These are phyloP conservation scores for Chirona hameri DNA, from an alignment of 2,888 invertebrate species.

Conservation along the genomic window DNA sequence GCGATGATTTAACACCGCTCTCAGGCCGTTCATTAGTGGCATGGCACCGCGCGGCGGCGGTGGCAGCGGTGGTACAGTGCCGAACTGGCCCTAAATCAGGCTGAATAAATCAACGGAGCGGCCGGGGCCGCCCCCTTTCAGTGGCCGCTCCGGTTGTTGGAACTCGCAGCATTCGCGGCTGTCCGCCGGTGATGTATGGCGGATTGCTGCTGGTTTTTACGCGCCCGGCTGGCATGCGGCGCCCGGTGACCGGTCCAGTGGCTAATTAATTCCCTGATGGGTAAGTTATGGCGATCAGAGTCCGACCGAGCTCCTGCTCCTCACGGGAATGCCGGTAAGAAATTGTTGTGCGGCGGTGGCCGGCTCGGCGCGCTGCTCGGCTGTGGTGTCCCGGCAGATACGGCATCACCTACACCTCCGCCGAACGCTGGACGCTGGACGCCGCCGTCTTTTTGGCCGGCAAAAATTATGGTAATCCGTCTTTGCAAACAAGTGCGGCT, in stretches of 20 bases:
- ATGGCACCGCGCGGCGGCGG: background rate
- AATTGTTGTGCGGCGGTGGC: background rate
- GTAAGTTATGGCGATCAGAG: background rate
- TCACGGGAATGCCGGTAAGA: background rate
- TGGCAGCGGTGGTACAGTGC: background rate
- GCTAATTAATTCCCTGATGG: background rate
- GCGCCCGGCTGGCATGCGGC: background rate
- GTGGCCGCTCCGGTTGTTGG: conserved; percentile 5
- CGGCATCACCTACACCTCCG: too few species aligned
- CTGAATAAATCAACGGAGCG: background rate
- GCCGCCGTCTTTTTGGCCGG: background rate
- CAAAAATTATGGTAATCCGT: conserved; percentile 29
- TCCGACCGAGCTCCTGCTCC: background rate
- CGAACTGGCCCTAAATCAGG: background rate
- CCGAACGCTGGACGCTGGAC: too few species aligned
- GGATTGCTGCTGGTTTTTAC: background rate
- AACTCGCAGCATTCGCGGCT: background rate
- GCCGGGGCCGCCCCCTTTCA: background rate
- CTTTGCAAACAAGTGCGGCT: conserved; percentile 23
- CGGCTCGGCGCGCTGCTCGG: too few species aligned
- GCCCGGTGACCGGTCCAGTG: background rate
- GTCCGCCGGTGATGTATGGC: background rate
- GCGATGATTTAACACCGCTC: background rate
- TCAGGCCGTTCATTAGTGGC: background rate
- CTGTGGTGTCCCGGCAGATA: too few species aligned